Base-by-base conservation (phyloP, 2,113 vertebrate genomes). In the Chloebia gouldiae region DNA sequence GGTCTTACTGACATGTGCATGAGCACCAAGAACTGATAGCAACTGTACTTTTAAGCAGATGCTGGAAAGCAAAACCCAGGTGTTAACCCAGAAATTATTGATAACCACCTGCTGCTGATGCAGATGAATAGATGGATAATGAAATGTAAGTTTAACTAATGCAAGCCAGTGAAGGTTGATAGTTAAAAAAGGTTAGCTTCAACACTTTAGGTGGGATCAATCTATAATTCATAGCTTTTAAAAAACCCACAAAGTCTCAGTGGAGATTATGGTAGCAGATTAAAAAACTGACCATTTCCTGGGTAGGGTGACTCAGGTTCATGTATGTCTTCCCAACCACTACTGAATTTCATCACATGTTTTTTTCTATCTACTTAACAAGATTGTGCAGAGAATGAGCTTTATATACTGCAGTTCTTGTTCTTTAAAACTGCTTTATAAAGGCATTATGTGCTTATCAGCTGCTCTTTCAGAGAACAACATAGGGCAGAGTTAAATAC, bases 261-360 rank as follows among this genome's bases (percentile, higher is more conserved):
- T 28, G 12, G 31, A 66, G n/a, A 59, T 75, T 40, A 39, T 5
- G 8, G 30, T 13, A 6, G 37, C 47, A 53, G 12, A 54, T 63
- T 30, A 71, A 66, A 79, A 54, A 85, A 19, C 8, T 17, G 69
- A 69, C 39, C 17, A 7, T 27, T 61, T 81, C 47, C n/a, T 16
- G 13, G 50, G 33, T 39, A 10, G 23, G 23, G 2, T 68, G 45
- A 27, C 53, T 64, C 11, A 7, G 11, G 19, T 30, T 85, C 63
- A 13, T 3, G 7, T 22, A 24, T 23, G 10, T 40, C 53, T 51
- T 85, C 39, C 35, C 66, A 44, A n/a, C 13, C 10, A 37, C 63
- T 44, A 31, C 27, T 10, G 13, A 50, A 39, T 50, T 42, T 72
- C 9, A 5, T 68, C 51, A 44, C 0, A 0, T 3, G 3, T 8